Base-by-base conservation (phyloP, 1,140 invertebrate genomes). In the Pseudomyrmex sp. region DNA sequence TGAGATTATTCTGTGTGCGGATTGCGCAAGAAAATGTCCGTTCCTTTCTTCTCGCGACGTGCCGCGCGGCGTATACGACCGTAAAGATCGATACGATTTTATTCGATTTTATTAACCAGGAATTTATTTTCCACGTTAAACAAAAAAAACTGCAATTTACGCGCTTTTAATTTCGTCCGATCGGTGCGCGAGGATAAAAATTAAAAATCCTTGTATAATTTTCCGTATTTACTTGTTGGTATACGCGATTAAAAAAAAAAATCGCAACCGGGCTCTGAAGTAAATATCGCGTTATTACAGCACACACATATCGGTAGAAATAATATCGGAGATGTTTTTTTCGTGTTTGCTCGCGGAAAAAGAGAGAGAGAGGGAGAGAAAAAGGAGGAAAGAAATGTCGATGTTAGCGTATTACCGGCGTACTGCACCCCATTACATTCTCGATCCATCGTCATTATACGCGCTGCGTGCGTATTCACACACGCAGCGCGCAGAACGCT, bases 381-480 rank as follows among this genome's bases (percentile, higher is more conserved):
- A 69, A 13, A 50, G 15, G 35, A 26, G 8, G 20, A 7, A 66
- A 44, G 15, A 48, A 61, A 63, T 56, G 68, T 65, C 52, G 82
- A 68, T 79, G 74, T 68, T 50, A 48, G 54, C 46, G 46, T 59
- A 59, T 35, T 35, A 35, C 35, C 46, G 59, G 59, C 35, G 44
- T 59, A 79, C 44, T 72, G 76, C 76, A 66, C 76, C 44, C 65
- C 76, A 70, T 79, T 80, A 54, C 76, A 80, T 80, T 80, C 66
- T 59, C 76, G 23, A 80, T 80, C 44, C 76, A 80, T 80, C 66
- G 76, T 80, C 76, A 80, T 80, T 80, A 80, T 79, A 58, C 8
- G 48, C 61, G 12, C 35, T 79, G 23, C 20, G 54, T 54, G 76
- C n/a, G 65, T 26, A 56, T 50, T 72, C 76, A 72, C 52, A 35